phyloP scores from a whole-genome alignment of 2,113 vertebrate genomes.

The Phrynosoma platyrhinos region DNA sequence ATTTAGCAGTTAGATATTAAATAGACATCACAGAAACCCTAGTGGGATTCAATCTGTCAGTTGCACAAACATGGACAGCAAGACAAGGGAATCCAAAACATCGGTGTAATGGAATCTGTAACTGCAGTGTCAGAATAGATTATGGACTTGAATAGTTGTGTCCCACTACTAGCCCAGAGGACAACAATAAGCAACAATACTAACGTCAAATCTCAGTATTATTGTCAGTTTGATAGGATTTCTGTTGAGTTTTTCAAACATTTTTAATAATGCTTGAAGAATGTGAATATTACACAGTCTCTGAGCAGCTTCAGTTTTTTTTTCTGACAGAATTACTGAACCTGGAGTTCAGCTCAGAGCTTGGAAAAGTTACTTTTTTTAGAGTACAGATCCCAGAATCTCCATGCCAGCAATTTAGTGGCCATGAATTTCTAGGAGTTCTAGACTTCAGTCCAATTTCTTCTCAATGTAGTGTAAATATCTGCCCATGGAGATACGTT shows the following conservation, averaged over 20 bases:
- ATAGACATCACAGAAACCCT: not conserved
- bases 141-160: not conserved
- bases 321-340: not conserved
- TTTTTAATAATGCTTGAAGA: not conserved
- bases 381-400: too few relatives aligned
- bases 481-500: too few relatives aligned
- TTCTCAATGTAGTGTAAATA: too few relatives aligned
- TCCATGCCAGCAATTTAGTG: too few relatives aligned
- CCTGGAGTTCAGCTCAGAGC: not conserved
- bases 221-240: slow-evolving; percentile 5
- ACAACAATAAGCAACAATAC: not conserved
- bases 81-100: not conserved
- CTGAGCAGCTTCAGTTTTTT: not conserved
- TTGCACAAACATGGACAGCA: not conserved
- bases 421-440: too few relatives aligned
- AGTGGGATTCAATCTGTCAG: not conserved
- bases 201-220: not conserved
- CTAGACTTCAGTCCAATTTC: too few relatives aligned
- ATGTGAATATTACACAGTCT: not conserved
- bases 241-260: not conserved
- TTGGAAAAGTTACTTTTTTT: too few relatives aligned
- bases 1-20: slow-evolving; percentile 17
- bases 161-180: not conserved
- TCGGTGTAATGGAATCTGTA: slow-evolving; percentile 15
- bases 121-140: slow-evolving; percentile 16